phyloP scores from a whole-genome alignment of 2,888 invertebrate genomes.

The Clitarchus hookeri region DNA sequence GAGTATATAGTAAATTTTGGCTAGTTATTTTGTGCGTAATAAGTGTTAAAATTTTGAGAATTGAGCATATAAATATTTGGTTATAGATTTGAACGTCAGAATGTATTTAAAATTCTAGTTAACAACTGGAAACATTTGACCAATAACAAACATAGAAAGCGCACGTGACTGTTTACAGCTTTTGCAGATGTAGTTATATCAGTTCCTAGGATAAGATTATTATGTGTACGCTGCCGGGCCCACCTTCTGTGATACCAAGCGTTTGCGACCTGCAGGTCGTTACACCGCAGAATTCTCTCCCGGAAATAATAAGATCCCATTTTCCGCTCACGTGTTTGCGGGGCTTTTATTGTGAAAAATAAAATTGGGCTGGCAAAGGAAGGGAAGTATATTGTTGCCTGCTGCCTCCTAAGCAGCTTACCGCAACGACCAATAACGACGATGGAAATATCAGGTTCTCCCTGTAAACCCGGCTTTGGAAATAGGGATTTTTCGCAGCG shows the following conservation, averaged over 20 bases:
- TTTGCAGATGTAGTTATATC: too few species aligned
- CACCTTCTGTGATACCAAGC: neutral
- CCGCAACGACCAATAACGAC: constrained; percentile 9
- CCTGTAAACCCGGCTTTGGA: neutral
- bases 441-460: neutral
- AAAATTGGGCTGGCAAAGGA: neutral
- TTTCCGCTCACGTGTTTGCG: neutral
- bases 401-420: neutral
- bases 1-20: too few species aligned
- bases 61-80: too few species aligned
- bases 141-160: too few species aligned
- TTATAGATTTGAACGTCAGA: too few species aligned
- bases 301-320: neutral
- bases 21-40: too few species aligned
- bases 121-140: too few species aligned
- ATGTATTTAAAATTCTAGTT: too few species aligned
- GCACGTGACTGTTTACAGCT: too few species aligned
- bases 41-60: too few species aligned
- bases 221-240: neutral
- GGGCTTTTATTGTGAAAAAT: neutral
- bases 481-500: neutral
- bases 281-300: neutral
- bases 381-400: constrained; percentile 1
- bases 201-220: too few species aligned
- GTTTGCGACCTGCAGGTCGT: neutral